Conservation (phyloP, 2,888 invertebrate genomes). For the Acronicta aceris region DNA sequence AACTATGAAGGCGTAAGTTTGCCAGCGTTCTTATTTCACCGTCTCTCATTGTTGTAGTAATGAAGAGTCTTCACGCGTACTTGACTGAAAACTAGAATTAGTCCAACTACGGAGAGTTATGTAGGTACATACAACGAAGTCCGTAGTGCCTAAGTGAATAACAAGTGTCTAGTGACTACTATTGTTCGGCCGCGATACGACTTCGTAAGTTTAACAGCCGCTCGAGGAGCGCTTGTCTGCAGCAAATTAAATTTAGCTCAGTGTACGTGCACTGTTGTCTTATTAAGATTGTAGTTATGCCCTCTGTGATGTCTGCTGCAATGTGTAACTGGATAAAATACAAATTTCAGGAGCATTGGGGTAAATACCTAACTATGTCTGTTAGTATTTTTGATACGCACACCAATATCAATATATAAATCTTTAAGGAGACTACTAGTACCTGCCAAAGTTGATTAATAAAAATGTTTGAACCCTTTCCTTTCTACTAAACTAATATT, state of each 20-base stretch:
- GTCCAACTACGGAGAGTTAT: constrained; percentile 18
- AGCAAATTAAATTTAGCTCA: constrained; percentile 73
- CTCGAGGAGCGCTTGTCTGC: constrained; percentile 65
- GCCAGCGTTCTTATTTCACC: constrained; percentile 24
- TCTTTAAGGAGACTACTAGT: too few species aligned
- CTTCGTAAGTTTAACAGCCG: constrained; percentile 41
- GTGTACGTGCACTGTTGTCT: constrained; percentile 65
- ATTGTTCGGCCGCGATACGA: constrained; percentile 38
- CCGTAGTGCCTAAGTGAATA: constrained; percentile 22
- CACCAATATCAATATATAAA: too few species aligned
- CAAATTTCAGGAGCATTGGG: not conserved
- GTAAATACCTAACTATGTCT: not conserved
- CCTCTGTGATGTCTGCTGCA: constrained; percentile 5
- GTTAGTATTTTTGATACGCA: too few species aligned
- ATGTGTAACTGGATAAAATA: constrained; percentile 3
- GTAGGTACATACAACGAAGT: constrained; percentile 11
- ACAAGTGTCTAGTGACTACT: constrained; percentile 28
- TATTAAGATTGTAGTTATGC: constrained; percentile 54
- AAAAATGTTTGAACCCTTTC: too few species aligned
- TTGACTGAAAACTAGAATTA: constrained; percentile 22
- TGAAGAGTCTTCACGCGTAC: constrained; percentile 22
- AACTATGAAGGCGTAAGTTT: constrained; percentile 28
- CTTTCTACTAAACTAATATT: too few species aligned
- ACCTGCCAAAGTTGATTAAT: too few species aligned
- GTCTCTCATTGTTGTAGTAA: constrained; percentile 34